Base-by-base conservation (phyloP, 2,888 invertebrate species). In the Trichopoda pennipes region DNA sequence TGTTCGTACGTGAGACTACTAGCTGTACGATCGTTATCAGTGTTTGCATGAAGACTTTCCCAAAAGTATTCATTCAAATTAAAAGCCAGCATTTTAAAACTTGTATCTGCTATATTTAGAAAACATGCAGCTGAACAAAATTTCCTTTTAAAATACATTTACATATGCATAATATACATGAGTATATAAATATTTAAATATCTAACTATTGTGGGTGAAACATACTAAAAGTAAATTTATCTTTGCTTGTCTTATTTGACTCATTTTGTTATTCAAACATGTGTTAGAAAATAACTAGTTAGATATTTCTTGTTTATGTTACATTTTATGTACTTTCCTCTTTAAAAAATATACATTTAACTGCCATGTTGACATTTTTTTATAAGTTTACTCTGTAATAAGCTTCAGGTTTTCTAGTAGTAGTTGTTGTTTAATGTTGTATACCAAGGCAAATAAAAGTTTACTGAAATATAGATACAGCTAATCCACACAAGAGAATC, bases 311-410 rank as follows among this genome's bases (percentile, higher is more conserved):
- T 42, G 17, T 61, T 28, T 63, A 23, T 53, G 28, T 55, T 38
- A 38, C 38, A 12, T 38, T 38, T 38, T 38, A 38, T 38, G 38
- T 38, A 44, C 10, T 19, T 69, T 63, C 32, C 0, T n/a, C 14
- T 28, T 10, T 21, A 7, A 9, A 1, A 44, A 16, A n/a, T n/a
- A 44, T 42, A 32, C 17, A 61, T 17, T 47, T 75, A 64, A 49
- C 75, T 75, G 69, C 75, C 70, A 80, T 70, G 75, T 80, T 80
- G 80, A 75, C 80, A 80, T 44, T 44, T 73, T 53, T 63, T 51
- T 53, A 86, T 85, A 87, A 78, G 72, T 81, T 58, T 76, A 70
- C 51, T 81, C 68, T 83, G 81, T 80, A 75, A 80, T 76, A 81
- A 81, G 82, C 83, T 84, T 68, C 78, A 78, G 73, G 74, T 85